A percentile compares a stretch with the other conserved stretches of the same genome.
Conservation (phyloP, 2,797 vertebrate genomes). For the Esox lucius region DNA sequence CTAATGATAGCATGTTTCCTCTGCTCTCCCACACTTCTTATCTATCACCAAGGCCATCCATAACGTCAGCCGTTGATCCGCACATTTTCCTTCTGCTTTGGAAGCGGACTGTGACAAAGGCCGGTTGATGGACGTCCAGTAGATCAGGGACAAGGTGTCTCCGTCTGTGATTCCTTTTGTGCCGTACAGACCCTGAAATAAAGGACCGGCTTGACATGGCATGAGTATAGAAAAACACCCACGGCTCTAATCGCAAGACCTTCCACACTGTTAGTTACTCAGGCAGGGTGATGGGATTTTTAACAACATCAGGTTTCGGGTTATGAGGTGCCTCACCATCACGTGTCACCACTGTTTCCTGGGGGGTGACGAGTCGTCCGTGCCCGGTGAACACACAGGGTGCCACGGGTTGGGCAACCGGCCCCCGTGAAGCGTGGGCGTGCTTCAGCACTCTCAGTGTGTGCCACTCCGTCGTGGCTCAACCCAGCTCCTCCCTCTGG, state of each 20-base stretch:
- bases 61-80: conserved; percentile 31
- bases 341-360: conserved; percentile 53
- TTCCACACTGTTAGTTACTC: no score
- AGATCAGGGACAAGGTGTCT: background rate
- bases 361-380: conserved; percentile 54
- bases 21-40: conserved; percentile 7
- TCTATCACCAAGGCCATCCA: conserved; percentile 53
- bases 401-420: conserved; percentile 10
- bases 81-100: conserved; percentile 21
- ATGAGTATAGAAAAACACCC: background rate
- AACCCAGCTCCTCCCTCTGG: conserved; percentile 2
- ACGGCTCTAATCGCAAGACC: background rate
- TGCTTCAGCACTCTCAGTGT: conserved; percentile 9
- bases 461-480: conserved; percentile 5
- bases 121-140: background rate
- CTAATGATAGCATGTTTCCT: conserved; percentile 45
- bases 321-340: conserved; percentile 34
- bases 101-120: background rate
- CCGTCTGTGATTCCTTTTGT: background rate
- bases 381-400: background rate
- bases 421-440: conserved; percentile 16
- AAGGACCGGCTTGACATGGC: background rate
- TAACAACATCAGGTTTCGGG: background rate
- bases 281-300: background rate
- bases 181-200: background rate